These are phyloP conservation scores for Phasianus colchicus DNA, from an alignment of 2,113 vertebrate genomes.

Conservation along the genomic window DNA sequence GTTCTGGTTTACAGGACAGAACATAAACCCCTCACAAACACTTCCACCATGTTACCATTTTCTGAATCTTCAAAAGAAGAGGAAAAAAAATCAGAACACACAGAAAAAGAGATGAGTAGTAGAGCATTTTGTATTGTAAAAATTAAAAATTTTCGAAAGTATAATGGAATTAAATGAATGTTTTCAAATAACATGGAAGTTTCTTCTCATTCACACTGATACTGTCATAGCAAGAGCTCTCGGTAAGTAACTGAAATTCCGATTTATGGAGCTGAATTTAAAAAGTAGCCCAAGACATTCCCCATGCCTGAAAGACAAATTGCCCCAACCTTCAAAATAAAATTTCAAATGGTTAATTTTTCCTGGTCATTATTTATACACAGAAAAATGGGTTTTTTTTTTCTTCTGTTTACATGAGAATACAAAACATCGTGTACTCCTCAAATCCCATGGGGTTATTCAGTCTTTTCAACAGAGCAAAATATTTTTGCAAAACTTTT, in stretches of 20 bases:
- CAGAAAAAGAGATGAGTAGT: neutral
- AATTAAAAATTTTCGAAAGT: neutral
- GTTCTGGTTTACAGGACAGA: neutral
- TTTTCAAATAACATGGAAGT: neutral
- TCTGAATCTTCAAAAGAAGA: neutral
- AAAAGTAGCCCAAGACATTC: neutral
- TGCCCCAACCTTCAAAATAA: conserved; percentile 5
- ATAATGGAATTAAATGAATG: neutral
- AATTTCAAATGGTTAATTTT: neutral
- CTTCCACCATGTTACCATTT: neutral
- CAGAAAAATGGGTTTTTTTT: neutral
- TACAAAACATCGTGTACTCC: conserved; percentile 37
- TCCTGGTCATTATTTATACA: neutral
- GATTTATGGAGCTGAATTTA: neutral
- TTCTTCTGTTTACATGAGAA: neutral
- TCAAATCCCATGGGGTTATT: neutral
- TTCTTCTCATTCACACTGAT: neutral
- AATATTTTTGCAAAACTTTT: conserved; percentile 32
- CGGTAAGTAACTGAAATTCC: neutral
- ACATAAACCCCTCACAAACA: neutral
- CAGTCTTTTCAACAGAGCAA: conserved; percentile 3
- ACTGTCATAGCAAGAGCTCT: neutral
- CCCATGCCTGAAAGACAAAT: neutral
- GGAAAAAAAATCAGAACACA: neutral
- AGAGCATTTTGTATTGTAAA: neutral